Base-by-base conservation (phyloP, 2,113 vertebrate genomes). In the Laterallus jamaicensis region DNA sequence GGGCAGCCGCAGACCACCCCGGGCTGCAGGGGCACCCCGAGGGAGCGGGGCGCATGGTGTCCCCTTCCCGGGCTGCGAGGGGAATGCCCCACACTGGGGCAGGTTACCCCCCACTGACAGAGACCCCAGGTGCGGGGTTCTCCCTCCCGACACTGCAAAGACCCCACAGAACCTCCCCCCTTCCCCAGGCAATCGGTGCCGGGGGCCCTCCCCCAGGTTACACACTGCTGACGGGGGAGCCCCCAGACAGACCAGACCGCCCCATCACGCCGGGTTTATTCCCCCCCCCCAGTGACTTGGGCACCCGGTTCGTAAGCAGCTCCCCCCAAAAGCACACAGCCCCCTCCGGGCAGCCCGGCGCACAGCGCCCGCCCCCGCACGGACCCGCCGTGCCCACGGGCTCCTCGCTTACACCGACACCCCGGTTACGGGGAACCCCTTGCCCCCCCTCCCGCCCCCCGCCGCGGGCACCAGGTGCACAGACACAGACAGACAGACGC, bases 1-100 rank as follows among this genome's bases (percentile, higher is more conserved):
- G 1, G 63, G 1, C 1, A 11, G 14, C 16, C 59, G 16, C 24
- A 0, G 29, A 21, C 6, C 6, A 2, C 4, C 29, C 11, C 0
- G 62, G 62, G 66, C 86, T 24, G 64, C n/a, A 3, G 5, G 50
- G 58, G 19, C 49, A 56, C 54, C 42, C 55, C 15, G 10, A 16
- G 54, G 18, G 49, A 25, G 13, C 13, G 4, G 0, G 5, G 24
- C 1, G 37, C 26, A 3, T n/a, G 28, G n/a, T 4, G 6, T 1
- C 1, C 17, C 28, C 24, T 37, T 26, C 40, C 68, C 18, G 18
- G n/a, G 32, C 7, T 6, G 35, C 32, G 11, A 6, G 39, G 17
- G 28, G 28, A 68, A 2, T 3, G 11, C 22, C 35, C 16, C 73
- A 2, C 19, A 15, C 21, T 8, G 3, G 7, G 25, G 26, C 12